Percentiles rank a stretch among this genome's conserved stretches.
phyloP scores from a whole-genome alignment of 2,113 vertebrate species.

The Nansenia antarctica region DNA sequence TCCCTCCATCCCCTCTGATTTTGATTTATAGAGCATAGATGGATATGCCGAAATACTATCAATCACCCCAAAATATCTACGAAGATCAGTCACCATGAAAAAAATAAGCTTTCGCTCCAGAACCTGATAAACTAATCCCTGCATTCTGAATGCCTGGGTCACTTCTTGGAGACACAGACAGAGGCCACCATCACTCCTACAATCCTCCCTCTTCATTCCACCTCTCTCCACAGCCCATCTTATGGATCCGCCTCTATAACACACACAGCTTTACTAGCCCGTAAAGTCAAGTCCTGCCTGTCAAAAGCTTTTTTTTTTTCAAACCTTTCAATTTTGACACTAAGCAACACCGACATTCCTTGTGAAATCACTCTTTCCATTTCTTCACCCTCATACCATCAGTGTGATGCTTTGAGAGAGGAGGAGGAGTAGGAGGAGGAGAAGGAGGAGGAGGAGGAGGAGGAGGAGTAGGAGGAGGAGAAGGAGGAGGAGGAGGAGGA shows the following conservation, averaged over 20 bases:
- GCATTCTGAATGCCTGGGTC: neutral
- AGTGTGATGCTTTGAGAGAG: conserved; percentile 41
- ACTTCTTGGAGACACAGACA: neutral
- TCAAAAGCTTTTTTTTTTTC: conserved; percentile 64
- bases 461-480: conserved; percentile 16
- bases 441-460: conserved; percentile 3
- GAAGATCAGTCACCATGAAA: neutral
- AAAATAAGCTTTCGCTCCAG: neutral
- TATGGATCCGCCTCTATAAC: conserved; percentile 26
- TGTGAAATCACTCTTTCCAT: conserved; percentile 71
- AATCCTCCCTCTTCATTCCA: neutral
- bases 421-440: neutral
- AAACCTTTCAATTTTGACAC: conserved; percentile 57
- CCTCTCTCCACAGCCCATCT: conserved; percentile 6
- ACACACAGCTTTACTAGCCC: conserved; percentile 56
- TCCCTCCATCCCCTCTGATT: conserved; percentile 4
- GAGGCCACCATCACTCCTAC: neutral
- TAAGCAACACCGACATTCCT: conserved; percentile 48
- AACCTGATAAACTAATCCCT: neutral
- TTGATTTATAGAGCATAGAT: neutral
- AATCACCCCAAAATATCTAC: neutral
- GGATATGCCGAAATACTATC: neutral
- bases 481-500: conserved; percentile 10
- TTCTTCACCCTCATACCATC: conserved; percentile 59
- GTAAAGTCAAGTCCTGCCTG: conserved; percentile 54